A percentile compares a stretch with the other conserved stretches of the same genome.
These are phyloP conservation scores for Aptenodytes forsteri DNA, from an alignment of 2,113 vertebrate genomes.

Conservation along the genomic window DNA sequence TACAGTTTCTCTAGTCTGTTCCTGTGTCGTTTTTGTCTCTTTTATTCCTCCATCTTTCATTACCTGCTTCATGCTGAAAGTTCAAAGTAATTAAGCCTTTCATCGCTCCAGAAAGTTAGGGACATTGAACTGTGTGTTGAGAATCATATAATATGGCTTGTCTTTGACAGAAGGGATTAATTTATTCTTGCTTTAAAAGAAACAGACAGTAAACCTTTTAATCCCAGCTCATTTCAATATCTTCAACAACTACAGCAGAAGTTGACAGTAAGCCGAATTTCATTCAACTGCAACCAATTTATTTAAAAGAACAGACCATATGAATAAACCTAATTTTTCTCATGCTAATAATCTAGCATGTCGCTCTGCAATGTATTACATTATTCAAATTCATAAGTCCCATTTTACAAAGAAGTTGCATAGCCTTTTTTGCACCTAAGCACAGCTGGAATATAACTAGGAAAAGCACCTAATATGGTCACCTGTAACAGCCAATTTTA, in stretches of 20 bases:
- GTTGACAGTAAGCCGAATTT: background rate
- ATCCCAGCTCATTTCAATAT: background rate
- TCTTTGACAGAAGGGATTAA: background rate
- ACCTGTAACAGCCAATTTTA: background rate
- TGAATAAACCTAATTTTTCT: background rate
- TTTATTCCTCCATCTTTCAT: background rate
- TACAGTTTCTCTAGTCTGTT: background rate
- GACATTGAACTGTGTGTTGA: background rate
- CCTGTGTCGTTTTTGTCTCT: background rate
- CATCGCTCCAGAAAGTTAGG: background rate
- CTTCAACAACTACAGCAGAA: background rate
- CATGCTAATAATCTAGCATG: background rate
- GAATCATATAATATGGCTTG: background rate
- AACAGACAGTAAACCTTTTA: background rate
- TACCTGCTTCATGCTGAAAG: background rate
- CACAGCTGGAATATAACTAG: background rate
- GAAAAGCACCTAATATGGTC: background rate
- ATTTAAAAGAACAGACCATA: background rate
- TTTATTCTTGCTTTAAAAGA: background rate
- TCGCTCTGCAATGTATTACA: background rate
- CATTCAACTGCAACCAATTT: background rate
- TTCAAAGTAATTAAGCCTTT: conserved; percentile 15
- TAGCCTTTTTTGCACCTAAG: background rate
- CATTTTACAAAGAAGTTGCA: background rate
- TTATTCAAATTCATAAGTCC: background rate